phyloP scores from a whole-genome alignment of 1,140 invertebrate genomes.

The Eulimnadia texana region DNA sequence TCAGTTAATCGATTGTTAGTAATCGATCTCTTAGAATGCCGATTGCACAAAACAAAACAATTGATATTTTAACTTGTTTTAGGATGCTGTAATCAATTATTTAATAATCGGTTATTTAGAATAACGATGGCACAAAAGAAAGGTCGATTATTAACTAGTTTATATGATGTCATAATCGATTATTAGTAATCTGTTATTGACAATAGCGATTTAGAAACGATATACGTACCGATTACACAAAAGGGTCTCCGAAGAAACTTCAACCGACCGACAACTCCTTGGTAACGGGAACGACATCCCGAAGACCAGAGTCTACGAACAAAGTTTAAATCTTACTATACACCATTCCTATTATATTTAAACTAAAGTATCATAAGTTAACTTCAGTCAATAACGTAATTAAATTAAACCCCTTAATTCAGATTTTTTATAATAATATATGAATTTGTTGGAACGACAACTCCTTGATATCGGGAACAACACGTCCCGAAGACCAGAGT shows the following conservation, averaged over 20 bases:
- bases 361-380: neutral
- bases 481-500: too few relatives aligned
- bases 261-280: constrained; percentile 70
- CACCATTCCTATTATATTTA: neutral
- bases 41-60: neutral
- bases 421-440: too few relatives aligned
- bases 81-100: neutral
- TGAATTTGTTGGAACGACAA: too few relatives aligned
- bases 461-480: too few relatives aligned
- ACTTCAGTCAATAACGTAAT: too few relatives aligned
- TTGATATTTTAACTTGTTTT: neutral
- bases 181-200: too few relatives aligned
- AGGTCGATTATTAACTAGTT: too few relatives aligned
- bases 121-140: too few relatives aligned
- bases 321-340: neutral
- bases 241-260: constrained; percentile 82
- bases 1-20: too few relatives aligned
- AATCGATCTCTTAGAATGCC: too few relatives aligned
- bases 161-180: too few relatives aligned
- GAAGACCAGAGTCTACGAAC: constrained; percentile 70
- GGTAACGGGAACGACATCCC: constrained; percentile 84
- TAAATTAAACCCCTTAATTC: too few relatives aligned
- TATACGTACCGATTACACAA: constrained; percentile 89
- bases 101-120: neutral
- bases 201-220: neutral